Evolutionary conservation across 2,888 invertebrate species (phyloP).

Genomic region (Embidobia sp.): DNA sequence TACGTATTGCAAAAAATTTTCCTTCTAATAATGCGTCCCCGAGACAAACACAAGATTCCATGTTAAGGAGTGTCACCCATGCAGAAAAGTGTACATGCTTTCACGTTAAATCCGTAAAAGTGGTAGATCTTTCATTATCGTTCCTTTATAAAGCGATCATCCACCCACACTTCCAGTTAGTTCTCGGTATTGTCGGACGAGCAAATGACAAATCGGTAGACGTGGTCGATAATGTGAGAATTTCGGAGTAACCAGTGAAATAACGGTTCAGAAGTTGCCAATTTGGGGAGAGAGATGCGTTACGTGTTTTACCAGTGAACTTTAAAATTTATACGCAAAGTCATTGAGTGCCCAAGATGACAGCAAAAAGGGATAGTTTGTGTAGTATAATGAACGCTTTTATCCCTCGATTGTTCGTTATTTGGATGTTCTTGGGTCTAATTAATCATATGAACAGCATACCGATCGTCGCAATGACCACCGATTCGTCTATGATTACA

Average conservation of each 20-base stretch:
- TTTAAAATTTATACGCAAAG: no score
- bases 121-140: constrained; percentile 68
- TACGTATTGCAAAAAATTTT: constrained; percentile 61
- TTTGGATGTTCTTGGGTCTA: constrained; percentile 14
- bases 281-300: no score
- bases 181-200: no score
- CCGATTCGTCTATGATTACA: constrained; percentile 5
- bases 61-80: constrained; percentile 58
- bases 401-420: neutral
- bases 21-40: constrained; percentile 52
- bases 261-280: no score
- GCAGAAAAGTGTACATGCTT: constrained; percentile 63
- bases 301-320: no score
- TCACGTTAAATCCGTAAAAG: constrained; percentile 67
- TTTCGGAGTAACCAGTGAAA: no score
- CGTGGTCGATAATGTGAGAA: no score
- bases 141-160: constrained; percentile 70
- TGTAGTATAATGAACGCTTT: neutral
- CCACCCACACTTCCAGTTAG: constrained; percentile 50
- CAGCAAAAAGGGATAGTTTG: neutral
- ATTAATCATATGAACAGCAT: constrained; percentile 10
- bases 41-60: constrained; percentile 47
- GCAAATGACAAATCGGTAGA: no score
- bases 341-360: neutral
- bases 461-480: constrained; percentile 27